Percentiles rank a stretch among this genome's conserved stretches.
Evolutionary conservation across 2,113 vertebrate genomes (phyloP).

Genomic region (Lophura nycthemera): DNA sequence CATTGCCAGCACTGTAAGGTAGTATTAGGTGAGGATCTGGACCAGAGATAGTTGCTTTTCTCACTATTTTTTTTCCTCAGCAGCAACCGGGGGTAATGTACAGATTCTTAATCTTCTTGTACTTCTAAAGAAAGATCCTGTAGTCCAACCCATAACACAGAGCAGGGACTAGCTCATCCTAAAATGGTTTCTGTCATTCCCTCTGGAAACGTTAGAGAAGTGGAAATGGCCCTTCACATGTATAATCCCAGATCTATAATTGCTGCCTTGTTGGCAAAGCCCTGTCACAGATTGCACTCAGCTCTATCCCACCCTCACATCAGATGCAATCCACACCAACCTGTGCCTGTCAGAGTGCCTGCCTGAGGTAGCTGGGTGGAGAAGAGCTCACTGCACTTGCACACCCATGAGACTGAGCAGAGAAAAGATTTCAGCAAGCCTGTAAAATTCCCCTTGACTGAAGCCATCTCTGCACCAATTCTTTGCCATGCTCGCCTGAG

Average conservation of each 20-base stretch:
- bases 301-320: constrained; percentile 50
- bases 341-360: neutral
- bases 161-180: neutral
- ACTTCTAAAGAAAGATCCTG: neutral
- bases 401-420: neutral
- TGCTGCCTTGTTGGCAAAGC: constrained; percentile 52
- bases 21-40: neutral
- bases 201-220: neutral
- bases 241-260: constrained; percentile 25
- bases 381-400: neutral
- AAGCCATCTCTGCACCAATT: neutral
- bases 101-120: neutral
- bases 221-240: neutral
- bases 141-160: neutral
- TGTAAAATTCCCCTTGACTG: fast-evolving
- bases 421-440: neutral
- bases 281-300: constrained; percentile 1
- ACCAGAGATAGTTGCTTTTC: neutral
- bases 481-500: neutral
- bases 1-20: neutral
- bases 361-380: neutral
- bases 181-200: neutral
- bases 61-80: neutral
- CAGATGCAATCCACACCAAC: constrained; percentile 45
- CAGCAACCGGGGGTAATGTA: neutral